Conservation (phyloP, 2,797 vertebrate species). For the Sebastes variabilis region DNA sequence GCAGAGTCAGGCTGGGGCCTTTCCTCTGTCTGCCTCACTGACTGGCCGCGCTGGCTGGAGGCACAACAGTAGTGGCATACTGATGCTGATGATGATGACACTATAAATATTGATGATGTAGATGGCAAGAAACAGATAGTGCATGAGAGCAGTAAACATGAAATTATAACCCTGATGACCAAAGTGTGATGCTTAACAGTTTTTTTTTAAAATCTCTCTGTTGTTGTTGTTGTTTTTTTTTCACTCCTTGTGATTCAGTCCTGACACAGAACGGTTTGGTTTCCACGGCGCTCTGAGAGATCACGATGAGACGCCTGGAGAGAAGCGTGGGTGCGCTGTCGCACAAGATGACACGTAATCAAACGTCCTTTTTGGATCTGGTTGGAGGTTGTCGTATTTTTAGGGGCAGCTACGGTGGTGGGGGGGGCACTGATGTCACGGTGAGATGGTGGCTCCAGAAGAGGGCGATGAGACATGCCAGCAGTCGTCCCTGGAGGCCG, state of each 20-base stretch:
- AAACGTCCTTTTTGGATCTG: slow-evolving; percentile 38
- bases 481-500: slow-evolving; percentile 21
- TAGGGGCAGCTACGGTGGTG: neutral
- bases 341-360: slow-evolving; percentile 53
- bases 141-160: slow-evolving; percentile 35
- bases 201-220: neutral
- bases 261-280: slow-evolving; percentile 51
- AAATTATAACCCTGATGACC: slow-evolving; percentile 53
- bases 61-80: slow-evolving; percentile 49
- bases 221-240: slow-evolving; percentile 6
- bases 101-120: slow-evolving; percentile 65
- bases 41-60: slow-evolving; percentile 48
- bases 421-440: slow-evolving; percentile 43
- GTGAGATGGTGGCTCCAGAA: slow-evolving; percentile 40
- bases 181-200: slow-evolving; percentile 53
- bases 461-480: slow-evolving; percentile 22
- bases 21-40: slow-evolving; percentile 63
- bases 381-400: slow-evolving; percentile 49
- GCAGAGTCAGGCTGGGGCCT: slow-evolving; percentile 66
- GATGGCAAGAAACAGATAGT: slow-evolving; percentile 45
- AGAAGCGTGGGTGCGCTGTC: slow-evolving; percentile 61
- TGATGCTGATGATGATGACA: slow-evolving; percentile 55
- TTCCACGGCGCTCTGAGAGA: slow-evolving; percentile 48
- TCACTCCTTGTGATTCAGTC: slow-evolving; percentile 44
- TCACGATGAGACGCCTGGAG: slow-evolving; percentile 57